Evolutionary conservation across 2,888 invertebrate species (phyloP).

Genomic region (Caradrina clavipalpis): DNA sequence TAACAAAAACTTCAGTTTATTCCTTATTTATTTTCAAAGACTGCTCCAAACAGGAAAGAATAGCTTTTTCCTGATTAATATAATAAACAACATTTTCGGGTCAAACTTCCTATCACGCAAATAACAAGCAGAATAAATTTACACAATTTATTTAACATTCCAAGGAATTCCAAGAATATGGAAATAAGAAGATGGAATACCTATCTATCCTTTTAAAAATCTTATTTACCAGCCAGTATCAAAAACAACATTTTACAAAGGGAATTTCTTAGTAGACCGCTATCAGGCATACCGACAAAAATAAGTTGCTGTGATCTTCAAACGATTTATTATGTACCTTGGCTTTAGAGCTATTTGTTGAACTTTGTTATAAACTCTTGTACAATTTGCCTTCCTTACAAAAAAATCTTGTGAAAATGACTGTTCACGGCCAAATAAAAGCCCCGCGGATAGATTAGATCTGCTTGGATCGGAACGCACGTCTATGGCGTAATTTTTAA

Average conservation of each 20-base stretch:
- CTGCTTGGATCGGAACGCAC: background rate
- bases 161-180: background rate
- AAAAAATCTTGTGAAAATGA: background rate
- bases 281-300: slow-evolving; percentile 19
- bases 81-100: background rate
- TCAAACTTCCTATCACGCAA: background rate
- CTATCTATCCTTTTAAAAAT: background rate
- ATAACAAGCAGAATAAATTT: background rate
- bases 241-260: slow-evolving; percentile 25
- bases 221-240: background rate
- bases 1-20: background rate
- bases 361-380: background rate
- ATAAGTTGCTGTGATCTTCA: background rate
- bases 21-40: too few relatives aligned
- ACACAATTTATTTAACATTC: slow-evolving; percentile 3
- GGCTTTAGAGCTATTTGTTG: background rate
- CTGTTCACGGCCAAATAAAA: background rate
- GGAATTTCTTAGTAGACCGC: slow-evolving; percentile 16
- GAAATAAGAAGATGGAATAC: background rate
- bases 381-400: background rate
- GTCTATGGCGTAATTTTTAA: background rate
- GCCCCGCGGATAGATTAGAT: background rate
- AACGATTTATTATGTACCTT: slow-evolving; percentile 6
- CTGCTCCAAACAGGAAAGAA: too few relatives aligned
- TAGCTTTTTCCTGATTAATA: too few relatives aligned